Evolutionary conservation across 2,113 vertebrate species (phyloP).

Genomic region (Leucopternis melanops): DNA sequence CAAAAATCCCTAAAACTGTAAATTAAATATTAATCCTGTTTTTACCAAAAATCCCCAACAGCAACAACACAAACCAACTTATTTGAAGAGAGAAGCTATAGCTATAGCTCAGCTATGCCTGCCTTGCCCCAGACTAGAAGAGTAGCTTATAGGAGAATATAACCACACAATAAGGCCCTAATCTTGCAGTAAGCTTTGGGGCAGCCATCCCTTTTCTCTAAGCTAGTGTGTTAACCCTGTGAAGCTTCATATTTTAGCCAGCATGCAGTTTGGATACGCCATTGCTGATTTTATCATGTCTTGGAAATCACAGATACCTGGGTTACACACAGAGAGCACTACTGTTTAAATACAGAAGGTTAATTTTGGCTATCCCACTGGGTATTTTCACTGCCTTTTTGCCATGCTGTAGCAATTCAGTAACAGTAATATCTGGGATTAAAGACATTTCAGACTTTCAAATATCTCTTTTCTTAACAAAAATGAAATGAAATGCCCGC

Average conservation of each 20-base stretch:
- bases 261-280: rapidly evolving
- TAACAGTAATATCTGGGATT: background rate
- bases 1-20: constrained; percentile 10
- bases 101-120: background rate
- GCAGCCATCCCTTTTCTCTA: background rate
- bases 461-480: background rate
- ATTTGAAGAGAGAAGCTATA: background rate
- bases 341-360: background rate
- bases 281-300: background rate
- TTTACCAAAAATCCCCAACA: constrained; percentile 23
- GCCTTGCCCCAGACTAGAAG: background rate
- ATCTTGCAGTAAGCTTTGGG: background rate
- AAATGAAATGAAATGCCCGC: background rate
- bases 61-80: background rate
- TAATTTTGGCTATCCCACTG: background rate
- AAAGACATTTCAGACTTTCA: background rate
- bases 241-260: background rate
- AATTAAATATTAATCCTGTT: constrained; percentile 51
- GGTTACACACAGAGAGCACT: background rate
- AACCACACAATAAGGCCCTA: background rate
- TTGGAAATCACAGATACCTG: background rate
- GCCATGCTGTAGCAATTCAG: background rate
- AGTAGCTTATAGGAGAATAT: background rate
- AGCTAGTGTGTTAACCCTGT: background rate
- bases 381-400: background rate